A percentile compares a stretch with the other conserved stretches of the same genome.
Conservation (phyloP, 2,797 vertebrate genomes). For the Gastrophryne carolinensis region DNA sequence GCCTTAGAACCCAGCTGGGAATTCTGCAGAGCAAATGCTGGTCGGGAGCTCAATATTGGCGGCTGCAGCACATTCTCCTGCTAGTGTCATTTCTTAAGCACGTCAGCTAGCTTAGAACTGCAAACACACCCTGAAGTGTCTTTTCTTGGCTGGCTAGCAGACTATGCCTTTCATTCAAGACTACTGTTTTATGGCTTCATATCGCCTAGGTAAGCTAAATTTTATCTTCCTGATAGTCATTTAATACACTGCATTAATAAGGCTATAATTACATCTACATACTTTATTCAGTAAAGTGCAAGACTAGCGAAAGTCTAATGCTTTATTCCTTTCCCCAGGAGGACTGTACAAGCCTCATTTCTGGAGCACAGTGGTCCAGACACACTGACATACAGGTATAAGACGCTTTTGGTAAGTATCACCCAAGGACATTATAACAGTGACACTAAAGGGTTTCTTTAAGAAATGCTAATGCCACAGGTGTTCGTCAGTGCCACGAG, state of each 20-base stretch:
- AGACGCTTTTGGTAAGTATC: background rate
- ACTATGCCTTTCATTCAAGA: constrained; percentile 39
- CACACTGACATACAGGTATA: background rate
- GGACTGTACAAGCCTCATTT: background rate
- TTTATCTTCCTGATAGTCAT: constrained; percentile 17
- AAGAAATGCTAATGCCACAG: no score
- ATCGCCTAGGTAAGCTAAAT: constrained; percentile 43
- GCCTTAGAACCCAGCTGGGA: background rate
- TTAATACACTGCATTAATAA: constrained; percentile 13
- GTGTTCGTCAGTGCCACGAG: no score
- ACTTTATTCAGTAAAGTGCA: background rate
- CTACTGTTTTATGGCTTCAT: constrained; percentile 28
- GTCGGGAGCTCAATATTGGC: constrained; percentile 7
- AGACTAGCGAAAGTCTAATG: background rate
- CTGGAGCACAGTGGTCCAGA: background rate
- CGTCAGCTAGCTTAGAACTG: constrained; percentile 49
- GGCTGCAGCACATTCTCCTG: constrained; percentile 13
- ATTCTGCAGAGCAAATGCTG: background rate
- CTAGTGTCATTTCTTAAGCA: constrained; percentile 47
- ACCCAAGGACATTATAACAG: no score
- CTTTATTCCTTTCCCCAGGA: background rate
- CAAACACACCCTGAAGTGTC: constrained; percentile 41
- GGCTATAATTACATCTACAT: background rate
- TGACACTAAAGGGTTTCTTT: no score
- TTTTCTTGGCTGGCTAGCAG: constrained; percentile 25